A percentile compares a stretch with the other conserved stretches of the same genome.
These are phyloP conservation scores for Pediacus dermestoides DNA, from an alignment of 2,888 invertebrate species.

Conservation along the genomic window DNA sequence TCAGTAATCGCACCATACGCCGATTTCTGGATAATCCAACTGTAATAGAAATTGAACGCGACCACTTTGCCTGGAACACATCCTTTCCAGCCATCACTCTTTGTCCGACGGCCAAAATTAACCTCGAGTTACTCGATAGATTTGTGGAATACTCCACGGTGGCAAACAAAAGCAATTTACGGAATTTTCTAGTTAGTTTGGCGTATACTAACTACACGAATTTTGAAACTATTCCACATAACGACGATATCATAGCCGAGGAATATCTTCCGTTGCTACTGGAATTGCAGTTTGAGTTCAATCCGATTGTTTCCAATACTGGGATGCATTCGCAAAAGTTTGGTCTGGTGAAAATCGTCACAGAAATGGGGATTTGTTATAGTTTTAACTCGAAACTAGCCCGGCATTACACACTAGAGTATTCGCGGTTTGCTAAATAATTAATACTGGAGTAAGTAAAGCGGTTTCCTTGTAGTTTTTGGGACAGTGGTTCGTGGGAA, in stretches of 20 bases:
- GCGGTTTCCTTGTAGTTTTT: slow-evolving; percentile 4
- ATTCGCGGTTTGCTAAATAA: too few relatives aligned
- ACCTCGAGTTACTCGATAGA: slow-evolving; percentile 52
- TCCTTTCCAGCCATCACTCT: slow-evolving; percentile 64
- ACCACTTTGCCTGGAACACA: slow-evolving; percentile 66
- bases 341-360: slow-evolving; percentile 53
- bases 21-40: slow-evolving; percentile 66
- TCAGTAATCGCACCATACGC: slow-evolving; percentile 57
- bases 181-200: slow-evolving; percentile 54
- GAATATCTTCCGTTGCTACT: slow-evolving; percentile 55
- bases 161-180: slow-evolving; percentile 52
- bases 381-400: slow-evolving; percentile 62
- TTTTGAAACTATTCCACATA: slow-evolving; percentile 56
- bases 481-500: slow-evolving; percentile 3
- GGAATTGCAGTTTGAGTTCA: slow-evolving; percentile 52
- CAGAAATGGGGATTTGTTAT: slow-evolving; percentile 66
- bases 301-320: slow-evolving; percentile 40
- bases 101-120: slow-evolving; percentile 58
- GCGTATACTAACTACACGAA: slow-evolving; percentile 58
- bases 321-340: slow-evolving; percentile 36
- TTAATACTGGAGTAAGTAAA: too few relatives aligned
- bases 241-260: slow-evolving; percentile 52
- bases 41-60: slow-evolving; percentile 67
- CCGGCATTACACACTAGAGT: slow-evolving; percentile 55
- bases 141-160: slow-evolving; percentile 44